A percentile compares a stretch with the other conserved stretches of the same genome.
phyloP scores from a whole-genome alignment of 1,140 invertebrate species.

The Liolophura sinensis region DNA sequence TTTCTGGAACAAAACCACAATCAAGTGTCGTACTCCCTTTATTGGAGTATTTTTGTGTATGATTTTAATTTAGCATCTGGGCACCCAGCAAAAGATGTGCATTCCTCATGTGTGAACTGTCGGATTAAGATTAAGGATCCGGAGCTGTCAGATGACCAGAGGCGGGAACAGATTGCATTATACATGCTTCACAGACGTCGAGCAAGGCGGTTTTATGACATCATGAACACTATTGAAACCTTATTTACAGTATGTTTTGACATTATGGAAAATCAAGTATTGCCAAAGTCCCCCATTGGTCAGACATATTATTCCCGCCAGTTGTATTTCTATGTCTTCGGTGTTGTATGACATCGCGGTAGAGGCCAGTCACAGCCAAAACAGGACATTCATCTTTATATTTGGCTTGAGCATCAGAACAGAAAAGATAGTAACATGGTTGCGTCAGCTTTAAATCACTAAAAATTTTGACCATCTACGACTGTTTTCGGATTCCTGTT shows the following conservation, averaged over 20 bases:
- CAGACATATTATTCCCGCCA: conserved; percentile 13
- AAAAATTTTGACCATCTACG: conserved; percentile 2
- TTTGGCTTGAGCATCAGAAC: conserved; percentile 12
- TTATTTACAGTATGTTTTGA: conserved; percentile 12
- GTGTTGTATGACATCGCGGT: conserved; percentile 8
- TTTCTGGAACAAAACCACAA: too few relatives aligned
- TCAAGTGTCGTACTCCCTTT: too few relatives aligned
- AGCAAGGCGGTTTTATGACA: conserved; percentile 13
- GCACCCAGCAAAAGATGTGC: conserved; percentile 8
- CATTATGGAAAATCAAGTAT: conserved; percentile 15
- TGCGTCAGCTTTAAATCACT: conserved; percentile 13
- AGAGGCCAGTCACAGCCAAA: background rate
- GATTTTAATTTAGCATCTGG: too few relatives aligned
- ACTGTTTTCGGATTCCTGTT: too few relatives aligned
- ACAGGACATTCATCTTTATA: conserved; percentile 4
- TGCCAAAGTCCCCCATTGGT: conserved; percentile 13
- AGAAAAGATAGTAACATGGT: conserved; percentile 16
- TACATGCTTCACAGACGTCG: conserved; percentile 13
- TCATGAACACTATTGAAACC: conserved; percentile 1
- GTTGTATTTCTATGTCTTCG: conserved; percentile 12
- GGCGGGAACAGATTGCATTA: background rate
- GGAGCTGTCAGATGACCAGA: conserved; percentile 1
- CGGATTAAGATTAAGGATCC: conserved; percentile 2
- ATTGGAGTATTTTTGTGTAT: too few relatives aligned
- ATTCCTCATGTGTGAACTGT: background rate